phyloP scores from a whole-genome alignment of 2,888 invertebrate species.

The Ophion slaviceki region DNA sequence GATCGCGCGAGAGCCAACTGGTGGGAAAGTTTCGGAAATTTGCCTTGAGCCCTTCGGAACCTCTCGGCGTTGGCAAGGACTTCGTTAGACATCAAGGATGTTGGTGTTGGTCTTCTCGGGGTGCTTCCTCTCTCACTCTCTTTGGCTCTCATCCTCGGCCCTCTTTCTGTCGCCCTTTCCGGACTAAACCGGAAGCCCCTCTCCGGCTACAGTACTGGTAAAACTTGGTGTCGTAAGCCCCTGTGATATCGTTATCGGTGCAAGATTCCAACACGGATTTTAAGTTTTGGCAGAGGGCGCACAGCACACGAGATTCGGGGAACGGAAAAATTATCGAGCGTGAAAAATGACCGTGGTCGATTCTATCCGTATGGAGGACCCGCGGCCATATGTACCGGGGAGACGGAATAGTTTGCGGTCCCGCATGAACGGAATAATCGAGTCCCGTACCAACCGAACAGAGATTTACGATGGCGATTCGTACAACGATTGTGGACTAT shows the following conservation, averaged over 20 bases:
- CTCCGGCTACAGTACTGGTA: neutral
- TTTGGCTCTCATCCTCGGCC: neutral
- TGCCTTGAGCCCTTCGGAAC: conserved; percentile 15
- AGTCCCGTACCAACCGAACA: neutral
- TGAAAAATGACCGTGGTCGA: conserved; percentile 56
- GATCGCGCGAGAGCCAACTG: conserved; percentile 3
- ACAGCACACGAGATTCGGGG: neutral
- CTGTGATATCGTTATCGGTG: conserved; percentile 34
- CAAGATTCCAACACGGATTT: conserved; percentile 36
- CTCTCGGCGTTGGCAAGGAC: conserved; percentile 34
- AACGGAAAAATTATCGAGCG: conserved; percentile 57
- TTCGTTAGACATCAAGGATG: conserved; percentile 63
- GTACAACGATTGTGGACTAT: conserved; percentile 52
- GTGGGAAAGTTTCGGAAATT: conserved; percentile 55
- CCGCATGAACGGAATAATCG: conserved; percentile 46
- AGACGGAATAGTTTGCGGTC: conserved; percentile 46
- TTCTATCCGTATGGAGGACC: conserved; percentile 18
- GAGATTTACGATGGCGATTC: conserved; percentile 55
- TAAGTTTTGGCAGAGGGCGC: conserved; percentile 53
- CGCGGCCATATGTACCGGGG: conserved; percentile 27
- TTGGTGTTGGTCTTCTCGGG: conserved; percentile 32
- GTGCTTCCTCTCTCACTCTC: neutral
- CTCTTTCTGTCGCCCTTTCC: conserved; percentile 8
- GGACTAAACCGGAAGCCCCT: conserved; percentile 14
- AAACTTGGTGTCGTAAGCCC: neutral